Conservation (phyloP, 2,797 vertebrate genomes). For the Pantherophis vulpinus region DNA sequence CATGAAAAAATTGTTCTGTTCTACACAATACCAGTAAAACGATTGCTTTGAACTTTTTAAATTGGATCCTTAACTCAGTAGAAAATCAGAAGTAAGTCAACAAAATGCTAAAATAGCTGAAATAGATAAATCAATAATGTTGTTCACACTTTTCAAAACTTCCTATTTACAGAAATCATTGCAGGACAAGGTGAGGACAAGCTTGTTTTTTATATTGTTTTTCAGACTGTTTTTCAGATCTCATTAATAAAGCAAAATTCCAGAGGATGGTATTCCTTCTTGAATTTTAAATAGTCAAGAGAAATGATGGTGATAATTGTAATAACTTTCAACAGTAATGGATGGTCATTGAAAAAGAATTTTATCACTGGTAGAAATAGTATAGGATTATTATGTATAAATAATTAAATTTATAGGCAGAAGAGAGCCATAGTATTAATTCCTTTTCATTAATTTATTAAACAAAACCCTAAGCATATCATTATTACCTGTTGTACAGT, state of each 20-base stretch:
- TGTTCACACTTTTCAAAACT: conserved; percentile 32
- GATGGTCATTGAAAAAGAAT: conserved; percentile 54
- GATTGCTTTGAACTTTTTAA: neutral
- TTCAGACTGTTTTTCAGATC: neutral
- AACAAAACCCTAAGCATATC: conserved; percentile 48
- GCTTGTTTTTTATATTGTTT: neutral
- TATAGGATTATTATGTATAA: conserved; percentile 60
- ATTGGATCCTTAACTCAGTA: conserved; percentile 49
- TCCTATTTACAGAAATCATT: conserved; percentile 43
- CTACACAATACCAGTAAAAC: conserved; percentile 26
- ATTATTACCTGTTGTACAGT: conserved; percentile 59
- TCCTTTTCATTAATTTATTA: conserved; percentile 65
- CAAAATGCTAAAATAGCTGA: conserved; percentile 20
- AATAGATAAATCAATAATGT: conserved; percentile 39
- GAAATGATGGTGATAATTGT: conserved; percentile 33
- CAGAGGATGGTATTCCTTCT: conserved; percentile 29
- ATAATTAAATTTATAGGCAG: conserved; percentile 66
- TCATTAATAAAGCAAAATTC: conserved; percentile 9
- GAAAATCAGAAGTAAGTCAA: conserved; percentile 49
- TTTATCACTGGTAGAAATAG: conserved; percentile 57
- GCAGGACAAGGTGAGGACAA: conserved; percentile 29
- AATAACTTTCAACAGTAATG: conserved; percentile 52
- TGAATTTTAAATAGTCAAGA: conserved; percentile 29
- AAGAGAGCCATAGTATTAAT: conserved; percentile 51
- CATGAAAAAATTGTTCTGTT: conserved; percentile 26